Conservation (phyloP, 2,113 vertebrate genomes). For the Numida meleagris region DNA sequence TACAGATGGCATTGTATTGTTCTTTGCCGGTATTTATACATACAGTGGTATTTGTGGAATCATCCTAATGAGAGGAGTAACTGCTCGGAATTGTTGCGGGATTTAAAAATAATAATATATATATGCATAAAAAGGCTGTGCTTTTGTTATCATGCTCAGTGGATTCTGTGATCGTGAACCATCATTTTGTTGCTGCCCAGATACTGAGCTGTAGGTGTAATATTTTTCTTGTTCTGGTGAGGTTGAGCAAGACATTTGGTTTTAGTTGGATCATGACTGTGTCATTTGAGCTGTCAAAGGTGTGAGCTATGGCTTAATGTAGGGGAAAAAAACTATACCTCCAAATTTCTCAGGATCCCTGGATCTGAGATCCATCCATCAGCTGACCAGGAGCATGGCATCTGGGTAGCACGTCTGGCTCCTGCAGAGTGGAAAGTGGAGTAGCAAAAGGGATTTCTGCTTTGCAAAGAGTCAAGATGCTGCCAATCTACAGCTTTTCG, state of each 20-base stretch:
- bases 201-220: neutral
- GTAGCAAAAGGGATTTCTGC: neutral
- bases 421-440: neutral
- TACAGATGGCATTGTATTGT: neutral
- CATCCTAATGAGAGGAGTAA: neutral
- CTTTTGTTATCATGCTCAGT: neutral
- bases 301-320: rapidly evolving
- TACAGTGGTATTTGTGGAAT: neutral
- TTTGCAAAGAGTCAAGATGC: neutral
- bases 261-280: rapidly evolving
- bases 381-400: neutral
- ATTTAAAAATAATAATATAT: neutral
- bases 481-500: neutral
- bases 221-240: neutral
- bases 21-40: neutral
- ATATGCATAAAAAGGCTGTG: neutral
- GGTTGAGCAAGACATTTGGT: neutral
- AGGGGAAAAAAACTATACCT: neutral
- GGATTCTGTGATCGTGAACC: neutral
- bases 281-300: neutral
- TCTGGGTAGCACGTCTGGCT: neutral
- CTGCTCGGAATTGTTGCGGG: neutral
- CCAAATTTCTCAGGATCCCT: neutral
- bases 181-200: neutral
- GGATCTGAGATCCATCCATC: neutral